Conservation (phyloP, 1,140 invertebrate species). For the Solenopsis invicta region DNA sequence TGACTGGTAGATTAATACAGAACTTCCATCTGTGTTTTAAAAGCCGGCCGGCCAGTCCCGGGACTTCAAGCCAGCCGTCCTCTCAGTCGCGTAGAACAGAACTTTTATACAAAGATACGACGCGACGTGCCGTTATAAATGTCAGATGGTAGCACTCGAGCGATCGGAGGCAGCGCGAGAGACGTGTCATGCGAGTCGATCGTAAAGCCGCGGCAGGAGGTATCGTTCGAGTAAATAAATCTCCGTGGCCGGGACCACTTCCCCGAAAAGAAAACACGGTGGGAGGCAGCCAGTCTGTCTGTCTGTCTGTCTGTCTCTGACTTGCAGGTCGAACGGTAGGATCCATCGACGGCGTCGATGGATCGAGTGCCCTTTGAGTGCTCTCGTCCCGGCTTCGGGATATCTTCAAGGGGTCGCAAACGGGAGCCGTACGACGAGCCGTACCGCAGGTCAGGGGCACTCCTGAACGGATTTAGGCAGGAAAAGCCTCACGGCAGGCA, state of each 20-base stretch:
- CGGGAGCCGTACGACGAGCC: slow-evolving; percentile 56
- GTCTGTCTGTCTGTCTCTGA: slow-evolving; percentile 28
- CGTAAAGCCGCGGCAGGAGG: slow-evolving; percentile 63
- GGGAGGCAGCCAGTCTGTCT: slow-evolving; percentile 44
- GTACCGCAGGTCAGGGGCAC: slow-evolving; percentile 49
- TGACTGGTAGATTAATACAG: neutral
- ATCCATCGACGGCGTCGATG: slow-evolving; percentile 68
- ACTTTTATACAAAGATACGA: slow-evolving; percentile 44
- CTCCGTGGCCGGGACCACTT: slow-evolving; percentile 13
- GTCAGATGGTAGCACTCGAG: slow-evolving; percentile 63
- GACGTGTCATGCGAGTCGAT: slow-evolving; percentile 60
- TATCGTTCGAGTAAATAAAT: slow-evolving; percentile 68
- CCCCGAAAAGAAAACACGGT: slow-evolving; percentile 70
- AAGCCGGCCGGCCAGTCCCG: neutral
- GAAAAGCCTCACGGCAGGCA: slow-evolving; percentile 63
- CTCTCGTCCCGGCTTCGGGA: slow-evolving; percentile 39
- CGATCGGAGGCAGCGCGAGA: slow-evolving; percentile 51
- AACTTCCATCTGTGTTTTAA: slow-evolving; percentile 20
- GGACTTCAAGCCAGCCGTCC: slow-evolving; percentile 2
- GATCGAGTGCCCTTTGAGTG: slow-evolving; percentile 73
- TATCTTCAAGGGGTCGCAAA: slow-evolving; percentile 58
- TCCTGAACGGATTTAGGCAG: slow-evolving; percentile 67
- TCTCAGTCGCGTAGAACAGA: slow-evolving; percentile 23
- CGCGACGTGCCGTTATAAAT: slow-evolving; percentile 52
- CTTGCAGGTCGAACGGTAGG: slow-evolving; percentile 66